phyloP scores from a whole-genome alignment of 2,888 invertebrate genomes.

The Halocaridina rubra region DNA sequence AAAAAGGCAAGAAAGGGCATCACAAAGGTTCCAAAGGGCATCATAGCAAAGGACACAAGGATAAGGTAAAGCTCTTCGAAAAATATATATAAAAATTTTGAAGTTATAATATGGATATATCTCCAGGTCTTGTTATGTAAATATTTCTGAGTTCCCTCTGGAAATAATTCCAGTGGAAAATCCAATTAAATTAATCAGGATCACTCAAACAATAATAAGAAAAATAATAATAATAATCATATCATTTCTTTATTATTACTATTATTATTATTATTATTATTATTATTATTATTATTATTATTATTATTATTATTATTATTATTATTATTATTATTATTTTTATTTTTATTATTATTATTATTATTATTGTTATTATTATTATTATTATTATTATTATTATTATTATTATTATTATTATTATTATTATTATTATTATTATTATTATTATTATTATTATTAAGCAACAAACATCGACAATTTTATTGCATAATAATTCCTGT shows the following conservation, averaged over 20 bases:
- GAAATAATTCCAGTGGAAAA: not conserved
- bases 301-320: not conserved
- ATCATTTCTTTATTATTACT: not conserved
- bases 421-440: not conserved
- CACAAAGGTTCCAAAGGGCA: conserved; percentile 74
- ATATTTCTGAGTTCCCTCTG: no score
- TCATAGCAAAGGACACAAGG: conserved; percentile 81
- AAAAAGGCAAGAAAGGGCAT: conserved; percentile 63
- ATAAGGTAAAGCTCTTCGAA: conserved; percentile 70
- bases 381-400: not conserved
- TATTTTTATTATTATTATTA: not conserved
- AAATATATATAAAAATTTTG: not conserved
- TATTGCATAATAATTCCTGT: no score
- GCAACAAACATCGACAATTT: not conserved
- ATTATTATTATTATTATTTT: not conserved
- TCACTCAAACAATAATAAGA: not conserved
- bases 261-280: not conserved
- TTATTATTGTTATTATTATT: not conserved
- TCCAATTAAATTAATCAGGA: not conserved
- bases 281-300: not conserved
- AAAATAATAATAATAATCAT: not conserved
- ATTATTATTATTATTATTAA: not conserved
- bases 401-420: not conserved
- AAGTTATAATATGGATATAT: not conserved
- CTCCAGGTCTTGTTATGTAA: not conserved